A percentile compares a stretch with the other conserved stretches of the same genome.
Conservation (phyloP, 2,888 invertebrate genomes). For the Hermaeophaga mercurialis region DNA sequence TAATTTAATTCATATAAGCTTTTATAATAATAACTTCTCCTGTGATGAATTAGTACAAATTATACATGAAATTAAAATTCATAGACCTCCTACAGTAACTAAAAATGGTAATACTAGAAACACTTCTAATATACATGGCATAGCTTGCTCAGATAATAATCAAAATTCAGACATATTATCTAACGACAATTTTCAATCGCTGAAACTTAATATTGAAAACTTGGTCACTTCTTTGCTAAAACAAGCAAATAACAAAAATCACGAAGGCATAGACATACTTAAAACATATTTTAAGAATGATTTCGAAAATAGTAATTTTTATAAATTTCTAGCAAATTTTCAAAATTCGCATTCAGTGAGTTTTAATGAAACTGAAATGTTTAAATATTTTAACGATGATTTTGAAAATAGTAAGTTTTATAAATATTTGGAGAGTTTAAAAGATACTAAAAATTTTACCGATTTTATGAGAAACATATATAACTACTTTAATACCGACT, state of each 20-base stretch:
- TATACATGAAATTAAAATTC: not conserved
- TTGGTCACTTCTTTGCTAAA: not conserved
- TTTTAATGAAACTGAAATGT: constrained; percentile 7
- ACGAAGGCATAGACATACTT: not conserved
- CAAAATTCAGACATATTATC: not conserved
- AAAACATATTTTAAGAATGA: constrained; percentile 23
- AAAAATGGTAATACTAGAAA: constrained; percentile 5
- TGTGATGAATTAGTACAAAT: constrained; percentile 15
- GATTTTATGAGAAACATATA: constrained; percentile 15
- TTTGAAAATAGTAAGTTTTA: constrained; percentile 18
- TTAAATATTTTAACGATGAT: constrained; percentile 21
- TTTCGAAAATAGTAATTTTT: constrained; percentile 25
- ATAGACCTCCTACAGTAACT: not conserved
- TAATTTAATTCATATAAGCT: constrained; percentile 3
- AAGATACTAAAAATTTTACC: constrained; percentile 14
- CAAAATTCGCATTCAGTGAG: constrained; percentile 6
- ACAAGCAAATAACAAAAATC: not conserved
- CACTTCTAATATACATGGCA: constrained; percentile 23
- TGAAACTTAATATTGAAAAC: not conserved
- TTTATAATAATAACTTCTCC: constrained; percentile 18
- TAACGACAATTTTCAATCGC: not conserved
- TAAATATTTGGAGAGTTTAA: constrained; percentile 14
- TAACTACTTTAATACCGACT: constrained; percentile 13
- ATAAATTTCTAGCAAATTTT: constrained; percentile 23
- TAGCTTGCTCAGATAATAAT: constrained; percentile 20